These are phyloP conservation scores for Hirtodrosophila duncani DNA, from an alignment of 2,888 invertebrate species.

Conservation along the genomic window DNA sequence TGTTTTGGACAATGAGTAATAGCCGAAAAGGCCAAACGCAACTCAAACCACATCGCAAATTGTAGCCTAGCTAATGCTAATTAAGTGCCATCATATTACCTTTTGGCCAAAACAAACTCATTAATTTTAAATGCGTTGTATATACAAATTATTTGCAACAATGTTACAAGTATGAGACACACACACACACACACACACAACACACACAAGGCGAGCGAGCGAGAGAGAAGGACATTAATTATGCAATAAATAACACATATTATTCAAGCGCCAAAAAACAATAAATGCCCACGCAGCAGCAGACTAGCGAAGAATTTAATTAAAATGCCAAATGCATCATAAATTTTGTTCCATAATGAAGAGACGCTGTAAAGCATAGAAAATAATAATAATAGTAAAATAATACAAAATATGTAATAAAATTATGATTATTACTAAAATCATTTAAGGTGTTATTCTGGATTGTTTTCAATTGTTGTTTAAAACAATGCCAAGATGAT, in stretches of 20 bases:
- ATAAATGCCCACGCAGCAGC: slow-evolving; percentile 31
- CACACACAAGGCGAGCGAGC: slow-evolving; percentile 7
- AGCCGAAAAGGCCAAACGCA: too few relatives aligned
- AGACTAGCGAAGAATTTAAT: slow-evolving; percentile 48
- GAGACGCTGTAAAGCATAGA: not conserved
- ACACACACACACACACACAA: slow-evolving; percentile 9
- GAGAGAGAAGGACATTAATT: slow-evolving; percentile 50
- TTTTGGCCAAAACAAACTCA: slow-evolving; percentile 16
- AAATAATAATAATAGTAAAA: too few relatives aligned
- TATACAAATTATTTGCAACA: slow-evolving; percentile 16
- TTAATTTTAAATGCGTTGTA: slow-evolving; percentile 21
- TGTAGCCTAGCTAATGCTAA: too few relatives aligned
- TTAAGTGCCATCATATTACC: too few relatives aligned
- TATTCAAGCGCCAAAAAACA: slow-evolving; percentile 24
- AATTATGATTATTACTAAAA: too few relatives aligned
- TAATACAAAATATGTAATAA: too few relatives aligned
- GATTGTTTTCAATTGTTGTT: too few relatives aligned
- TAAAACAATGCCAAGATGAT: too few relatives aligned
- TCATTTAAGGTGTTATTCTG: too few relatives aligned
- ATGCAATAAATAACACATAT: slow-evolving; percentile 55
- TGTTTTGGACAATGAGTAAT: too few relatives aligned
- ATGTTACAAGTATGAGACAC: slow-evolving; percentile 15
- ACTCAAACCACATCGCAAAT: too few relatives aligned
- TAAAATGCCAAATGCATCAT: slow-evolving; percentile 60
- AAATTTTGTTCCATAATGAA: slow-evolving; percentile 43